Base-by-base conservation (phyloP, 2,797 vertebrate species). In the Microhierax caerulescens region DNA sequence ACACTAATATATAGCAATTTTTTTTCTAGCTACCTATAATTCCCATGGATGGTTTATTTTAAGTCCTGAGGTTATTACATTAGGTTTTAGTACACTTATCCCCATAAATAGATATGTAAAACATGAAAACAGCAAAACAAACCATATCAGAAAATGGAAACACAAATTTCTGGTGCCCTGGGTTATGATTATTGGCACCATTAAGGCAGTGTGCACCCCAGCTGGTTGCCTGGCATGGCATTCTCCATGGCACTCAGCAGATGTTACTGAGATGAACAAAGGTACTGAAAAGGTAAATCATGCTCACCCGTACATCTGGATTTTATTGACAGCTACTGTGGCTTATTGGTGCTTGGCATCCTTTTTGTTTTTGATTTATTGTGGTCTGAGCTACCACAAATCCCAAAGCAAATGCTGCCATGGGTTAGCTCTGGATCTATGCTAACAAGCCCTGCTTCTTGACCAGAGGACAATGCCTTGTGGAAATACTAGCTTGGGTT, bases 151-250 rank as follows among this genome's bases (percentile, higher is more conserved):
- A 72, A 51, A 57, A 57, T 9, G 76, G 59, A 59, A 88, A 39
- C 50, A 67, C 5, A 47, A 4, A 64, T 67, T 64, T 94, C n/a
- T 69, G 21, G 25, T 43, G 17, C 21, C 28, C n/a, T 70, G 17
- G 20, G 24, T 83, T 77, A 36, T 10, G 15, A 14, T 25, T 43
- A 27, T 9, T 7, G 45, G 8, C 18, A 61, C 34, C 21, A 19
- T 8, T 4, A 88, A 22, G 30, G 41, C 45, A 68, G 9, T 0
- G 2, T 36, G 30, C 13, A 21, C 27, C 11, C 30, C 43, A 39
- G 1, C 10, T 25, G 7, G 6, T 36, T 45, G 12, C 59, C 45
- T 50, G 28, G 14, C 3, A 14, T 5, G 21, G 14, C 1, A 1
- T 15, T 28, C 37, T 27, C 84, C 25, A 11, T 34, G 60, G 12